Evolutionary conservation across 1,140 invertebrate species (phyloP).

Genomic region (Lepidostoma basale): DNA sequence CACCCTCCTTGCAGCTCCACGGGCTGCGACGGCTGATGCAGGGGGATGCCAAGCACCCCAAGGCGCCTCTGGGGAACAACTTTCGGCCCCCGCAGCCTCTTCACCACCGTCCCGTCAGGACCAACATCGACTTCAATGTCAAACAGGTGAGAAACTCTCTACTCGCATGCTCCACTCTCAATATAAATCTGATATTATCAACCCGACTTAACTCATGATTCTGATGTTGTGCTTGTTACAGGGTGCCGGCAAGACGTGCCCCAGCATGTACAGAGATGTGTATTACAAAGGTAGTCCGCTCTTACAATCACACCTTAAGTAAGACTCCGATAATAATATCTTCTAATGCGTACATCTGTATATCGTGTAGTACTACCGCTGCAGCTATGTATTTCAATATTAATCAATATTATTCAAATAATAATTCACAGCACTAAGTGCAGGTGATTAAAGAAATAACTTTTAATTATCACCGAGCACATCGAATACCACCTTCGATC

Average conservation of each 20-base stretch:
- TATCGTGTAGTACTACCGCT: too few relatives aligned
- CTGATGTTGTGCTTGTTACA: conserved; percentile 52
- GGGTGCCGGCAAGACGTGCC: conserved; percentile 77
- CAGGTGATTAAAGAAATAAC: too few relatives aligned
- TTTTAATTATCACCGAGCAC: too few relatives aligned
- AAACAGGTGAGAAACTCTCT: conserved; percentile 73
- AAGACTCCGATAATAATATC: conserved; percentile 50
- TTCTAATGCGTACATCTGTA: too few relatives aligned
- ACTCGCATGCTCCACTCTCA: too few relatives aligned
- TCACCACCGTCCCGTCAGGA: conserved; percentile 88
- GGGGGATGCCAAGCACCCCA: conserved; percentile 81
- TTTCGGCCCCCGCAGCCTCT: conserved; percentile 87
- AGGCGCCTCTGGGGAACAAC: conserved; percentile 92
- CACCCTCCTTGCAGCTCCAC: conserved; percentile 82
- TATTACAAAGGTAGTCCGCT: conserved; percentile 75
- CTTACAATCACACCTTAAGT: conserved; percentile 49
- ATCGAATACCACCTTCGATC: too few relatives aligned
- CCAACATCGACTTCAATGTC: conserved; percentile 92
- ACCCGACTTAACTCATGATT: too few relatives aligned
- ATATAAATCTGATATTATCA: too few relatives aligned
- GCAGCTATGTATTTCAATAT: too few relatives aligned
- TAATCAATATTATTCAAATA: too few relatives aligned
- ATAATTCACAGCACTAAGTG: too few relatives aligned
- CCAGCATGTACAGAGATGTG: conserved; percentile 85
- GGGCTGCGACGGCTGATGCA: conserved; percentile 84